phyloP scores from a whole-genome alignment of 1,140 invertebrate species.

The Drosophila sproati region DNA sequence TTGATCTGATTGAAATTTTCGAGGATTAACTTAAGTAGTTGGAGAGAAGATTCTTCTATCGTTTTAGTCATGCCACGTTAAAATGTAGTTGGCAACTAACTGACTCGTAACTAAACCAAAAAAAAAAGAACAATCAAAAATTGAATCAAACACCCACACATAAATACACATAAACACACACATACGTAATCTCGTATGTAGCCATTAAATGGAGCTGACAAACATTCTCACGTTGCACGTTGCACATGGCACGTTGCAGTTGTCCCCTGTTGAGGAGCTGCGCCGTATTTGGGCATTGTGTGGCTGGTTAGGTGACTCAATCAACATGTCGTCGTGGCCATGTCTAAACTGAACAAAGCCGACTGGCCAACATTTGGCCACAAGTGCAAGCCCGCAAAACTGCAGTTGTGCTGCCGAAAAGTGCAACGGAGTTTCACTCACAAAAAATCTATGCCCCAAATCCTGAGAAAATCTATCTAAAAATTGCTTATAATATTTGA shows the following conservation, averaged over 20 bases:
- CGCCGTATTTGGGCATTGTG: neutral
- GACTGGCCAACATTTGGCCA: conserved; percentile 77
- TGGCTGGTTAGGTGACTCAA: conserved; percentile 47
- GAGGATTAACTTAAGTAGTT: neutral
- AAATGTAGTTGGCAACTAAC: too few species aligned
- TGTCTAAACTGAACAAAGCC: conserved; percentile 69
- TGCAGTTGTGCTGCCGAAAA: conserved; percentile 67
- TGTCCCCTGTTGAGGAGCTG: neutral
- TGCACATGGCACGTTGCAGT: neutral
- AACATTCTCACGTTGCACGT: conserved; percentile 3
- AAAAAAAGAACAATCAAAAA: neutral
- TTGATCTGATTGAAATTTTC: neutral
- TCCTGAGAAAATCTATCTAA: neutral
- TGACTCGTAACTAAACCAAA: too few species aligned
- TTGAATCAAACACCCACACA: neutral
- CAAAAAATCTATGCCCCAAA: neutral
- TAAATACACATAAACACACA: too few species aligned
- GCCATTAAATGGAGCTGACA: conserved; percentile 1
- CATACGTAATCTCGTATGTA: neutral
- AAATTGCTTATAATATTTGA: too few species aligned
- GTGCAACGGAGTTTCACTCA: conserved; percentile 52
- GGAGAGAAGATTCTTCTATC: too few species aligned
- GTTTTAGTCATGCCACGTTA: neutral
- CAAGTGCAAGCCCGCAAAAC: conserved; percentile 79
- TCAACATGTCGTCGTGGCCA: conserved; percentile 79